Percentiles rank a stretch among this genome's conserved stretches.
These are phyloP conservation scores for Bufotes viridis DNA, from an alignment of 2,797 vertebrate species.

Conservation along the genomic window DNA sequence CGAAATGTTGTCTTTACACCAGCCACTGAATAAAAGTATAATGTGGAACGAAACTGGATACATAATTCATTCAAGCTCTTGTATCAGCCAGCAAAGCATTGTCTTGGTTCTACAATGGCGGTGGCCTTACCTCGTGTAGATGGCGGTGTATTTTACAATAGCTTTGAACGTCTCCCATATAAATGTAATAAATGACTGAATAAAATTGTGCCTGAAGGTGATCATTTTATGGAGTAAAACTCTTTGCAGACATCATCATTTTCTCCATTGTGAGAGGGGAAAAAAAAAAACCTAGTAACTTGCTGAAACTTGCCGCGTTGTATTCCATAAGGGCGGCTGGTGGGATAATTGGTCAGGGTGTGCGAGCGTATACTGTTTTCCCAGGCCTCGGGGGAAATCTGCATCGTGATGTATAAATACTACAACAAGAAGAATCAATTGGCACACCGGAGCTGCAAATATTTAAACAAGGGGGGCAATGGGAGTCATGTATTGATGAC, in stretches of 20 bases:
- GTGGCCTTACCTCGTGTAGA: background rate
- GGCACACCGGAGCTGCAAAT: background rate
- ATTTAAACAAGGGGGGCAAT: background rate
- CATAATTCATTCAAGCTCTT: background rate
- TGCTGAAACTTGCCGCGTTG: constrained; percentile 15
- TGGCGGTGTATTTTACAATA: constrained; percentile 11
- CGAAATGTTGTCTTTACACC: background rate
- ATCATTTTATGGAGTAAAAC: constrained; percentile 51
- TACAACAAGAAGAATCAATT: constrained; percentile 19
- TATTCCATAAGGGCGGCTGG: constrained; percentile 41
- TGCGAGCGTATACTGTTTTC: constrained; percentile 24
- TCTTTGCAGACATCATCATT: constrained; percentile 53
- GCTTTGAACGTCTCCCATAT: constrained; percentile 21
- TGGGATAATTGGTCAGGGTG: constrained; percentile 54
- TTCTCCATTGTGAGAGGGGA: constrained; percentile 34
- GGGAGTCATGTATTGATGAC: background rate
- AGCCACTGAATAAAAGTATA: background rate
- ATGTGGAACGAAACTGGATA: background rate
- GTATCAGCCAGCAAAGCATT: background rate
- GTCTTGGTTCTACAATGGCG: background rate
- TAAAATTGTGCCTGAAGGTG: constrained; percentile 50
- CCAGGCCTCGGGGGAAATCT: constrained; percentile 38
- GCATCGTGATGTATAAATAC: constrained; percentile 45
- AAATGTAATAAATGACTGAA: constrained; percentile 46
- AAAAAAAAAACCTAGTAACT: background rate